phyloP scores from a whole-genome alignment of 2,113 vertebrate genomes.

The Eubucco bourcierii region DNA sequence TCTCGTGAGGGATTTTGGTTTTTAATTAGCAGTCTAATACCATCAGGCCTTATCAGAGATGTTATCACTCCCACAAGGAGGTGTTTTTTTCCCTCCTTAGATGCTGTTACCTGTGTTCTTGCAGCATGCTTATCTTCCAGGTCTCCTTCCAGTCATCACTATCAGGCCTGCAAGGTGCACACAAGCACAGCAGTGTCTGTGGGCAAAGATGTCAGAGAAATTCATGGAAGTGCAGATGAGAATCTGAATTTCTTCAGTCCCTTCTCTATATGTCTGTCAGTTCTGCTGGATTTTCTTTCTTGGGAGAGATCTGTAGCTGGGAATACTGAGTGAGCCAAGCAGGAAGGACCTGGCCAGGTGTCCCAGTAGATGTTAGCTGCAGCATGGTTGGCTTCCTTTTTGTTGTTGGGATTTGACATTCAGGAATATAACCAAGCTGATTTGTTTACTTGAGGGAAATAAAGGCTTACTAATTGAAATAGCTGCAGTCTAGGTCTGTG shows the following conservation, averaged over 20 bases:
- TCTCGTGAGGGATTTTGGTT: neutral
- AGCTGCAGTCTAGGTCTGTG: neutral
- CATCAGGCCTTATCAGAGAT: neutral
- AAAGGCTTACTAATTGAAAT: neutral
- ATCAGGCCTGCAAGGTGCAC: constrained; percentile 36
- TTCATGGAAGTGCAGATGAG: neutral
- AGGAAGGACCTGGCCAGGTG: neutral
- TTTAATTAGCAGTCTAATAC: neutral
- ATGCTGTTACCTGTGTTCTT: constrained; percentile 68
- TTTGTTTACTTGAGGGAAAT: neutral
- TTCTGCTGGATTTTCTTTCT: neutral
- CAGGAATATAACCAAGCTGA: neutral
- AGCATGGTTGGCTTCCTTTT: neutral
- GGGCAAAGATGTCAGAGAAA: neutral
- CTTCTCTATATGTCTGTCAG: neutral
- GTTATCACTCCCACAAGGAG: neutral
- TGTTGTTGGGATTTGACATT: neutral
- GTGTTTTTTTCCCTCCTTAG: neutral
- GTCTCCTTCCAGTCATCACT: constrained; percentile 77
- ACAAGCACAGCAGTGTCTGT: neutral
- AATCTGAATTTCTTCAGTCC: neutral
- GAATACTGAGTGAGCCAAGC: neutral
- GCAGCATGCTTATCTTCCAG: constrained; percentile 73
- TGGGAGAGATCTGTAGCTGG: neutral
- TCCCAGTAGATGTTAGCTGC: neutral